Percentiles rank a stretch among this genome's conserved stretches.
phyloP scores from a whole-genome alignment of 2,113 vertebrate species.

The Otus sunia region DNA sequence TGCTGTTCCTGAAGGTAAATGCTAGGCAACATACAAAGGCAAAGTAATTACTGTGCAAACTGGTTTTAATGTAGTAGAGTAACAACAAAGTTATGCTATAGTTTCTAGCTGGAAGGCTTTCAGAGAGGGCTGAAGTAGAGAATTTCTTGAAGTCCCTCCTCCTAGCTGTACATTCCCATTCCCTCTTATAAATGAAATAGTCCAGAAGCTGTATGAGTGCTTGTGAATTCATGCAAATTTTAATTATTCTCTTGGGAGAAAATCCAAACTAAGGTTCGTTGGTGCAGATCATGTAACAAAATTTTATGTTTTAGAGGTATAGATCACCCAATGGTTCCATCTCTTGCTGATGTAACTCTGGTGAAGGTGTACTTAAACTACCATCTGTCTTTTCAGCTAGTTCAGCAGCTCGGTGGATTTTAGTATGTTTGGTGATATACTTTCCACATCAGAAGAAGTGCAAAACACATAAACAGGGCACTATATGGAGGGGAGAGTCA shows the following conservation, averaged over 20 bases:
- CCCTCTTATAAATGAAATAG: background rate
- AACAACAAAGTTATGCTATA: background rate
- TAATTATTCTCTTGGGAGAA: background rate
- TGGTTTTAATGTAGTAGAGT: background rate
- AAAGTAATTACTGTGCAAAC: background rate
- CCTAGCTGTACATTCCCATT: background rate
- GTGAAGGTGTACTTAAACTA: background rate
- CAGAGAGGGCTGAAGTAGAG: background rate
- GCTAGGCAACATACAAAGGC: background rate
- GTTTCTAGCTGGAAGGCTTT: background rate
- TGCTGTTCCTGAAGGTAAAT: background rate
- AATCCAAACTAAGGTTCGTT: background rate
- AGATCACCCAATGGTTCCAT: background rate
- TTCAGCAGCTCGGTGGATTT: background rate
- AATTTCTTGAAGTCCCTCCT: background rate
- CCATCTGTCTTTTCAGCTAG: background rate
- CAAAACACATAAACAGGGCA: background rate
- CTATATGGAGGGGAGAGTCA: background rate
- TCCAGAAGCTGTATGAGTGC: background rate
- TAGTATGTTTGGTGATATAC: background rate
- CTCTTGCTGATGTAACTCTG: background rate
- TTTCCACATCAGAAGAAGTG: background rate
- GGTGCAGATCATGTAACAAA: background rate
- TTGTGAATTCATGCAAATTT: background rate
- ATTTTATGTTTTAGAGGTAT: background rate